These are phyloP conservation scores for Sphaerophoria rueppellii DNA, from an alignment of 2,888 invertebrate species.

Conservation along the genomic window DNA sequence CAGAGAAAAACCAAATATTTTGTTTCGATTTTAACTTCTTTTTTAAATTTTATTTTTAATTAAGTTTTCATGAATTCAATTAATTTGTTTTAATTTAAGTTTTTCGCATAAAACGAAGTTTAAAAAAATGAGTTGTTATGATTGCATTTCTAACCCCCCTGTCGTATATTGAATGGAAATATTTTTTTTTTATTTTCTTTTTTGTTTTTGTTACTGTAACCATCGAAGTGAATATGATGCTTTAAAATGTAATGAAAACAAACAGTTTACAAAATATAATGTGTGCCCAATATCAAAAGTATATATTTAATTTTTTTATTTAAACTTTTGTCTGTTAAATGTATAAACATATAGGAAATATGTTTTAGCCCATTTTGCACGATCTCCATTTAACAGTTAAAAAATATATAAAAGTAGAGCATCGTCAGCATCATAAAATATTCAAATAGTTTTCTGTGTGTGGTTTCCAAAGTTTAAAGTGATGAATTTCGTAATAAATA, in stretches of 20 bases:
- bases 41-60: constrained; percentile 31
- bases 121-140: constrained; percentile 66
- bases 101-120: constrained; percentile 68
- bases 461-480: constrained; percentile 61
- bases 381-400: constrained; percentile 61
- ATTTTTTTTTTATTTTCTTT: constrained; percentile 62
- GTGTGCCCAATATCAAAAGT: constrained; percentile 59
- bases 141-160: constrained; percentile 73
- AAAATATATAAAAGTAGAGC: constrained; percentile 56
- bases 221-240: constrained; percentile 72
- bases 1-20: constrained; percentile 34
- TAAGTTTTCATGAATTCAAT: constrained; percentile 40
- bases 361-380: constrained; percentile 72
- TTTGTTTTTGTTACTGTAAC: constrained; percentile 57
- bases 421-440: constrained; percentile 67
- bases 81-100: constrained; percentile 40
- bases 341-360: constrained; percentile 58
- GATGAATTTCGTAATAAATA: constrained; percentile 52
- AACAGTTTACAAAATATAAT: constrained; percentile 54
- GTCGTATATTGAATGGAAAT: constrained; percentile 71
- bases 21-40: constrained; percentile 35
- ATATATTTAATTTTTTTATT: constrained; percentile 23
- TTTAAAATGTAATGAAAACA: constrained; percentile 67
- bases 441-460: constrained; percentile 68
- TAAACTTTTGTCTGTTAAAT: constrained; percentile 58